Conservation (phyloP, 2,888 invertebrate genomes). For the Philereme vetulata region DNA sequence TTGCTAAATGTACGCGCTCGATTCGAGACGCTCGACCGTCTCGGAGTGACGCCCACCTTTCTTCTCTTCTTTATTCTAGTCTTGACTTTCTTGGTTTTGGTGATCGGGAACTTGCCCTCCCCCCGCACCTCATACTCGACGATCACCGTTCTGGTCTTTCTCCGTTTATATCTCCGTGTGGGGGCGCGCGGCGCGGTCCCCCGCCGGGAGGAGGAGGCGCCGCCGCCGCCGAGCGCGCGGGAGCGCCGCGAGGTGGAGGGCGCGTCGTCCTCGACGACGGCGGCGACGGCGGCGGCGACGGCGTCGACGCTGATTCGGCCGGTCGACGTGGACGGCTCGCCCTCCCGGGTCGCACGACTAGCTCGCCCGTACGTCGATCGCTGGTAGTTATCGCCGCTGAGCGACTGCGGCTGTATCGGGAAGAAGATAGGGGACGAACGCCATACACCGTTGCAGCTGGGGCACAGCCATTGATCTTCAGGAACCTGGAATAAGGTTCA, state of each 20-base stretch:
- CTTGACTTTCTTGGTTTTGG: constrained; percentile 76
- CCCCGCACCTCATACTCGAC: constrained; percentile 87
- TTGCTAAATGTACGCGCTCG: background rate
- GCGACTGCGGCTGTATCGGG: constrained; percentile 1
- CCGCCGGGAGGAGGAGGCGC: constrained; percentile 10
- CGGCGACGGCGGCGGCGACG: background rate
- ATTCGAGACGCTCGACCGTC: background rate
- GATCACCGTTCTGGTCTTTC: constrained; percentile 84
- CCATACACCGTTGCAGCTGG: constrained; percentile 79
- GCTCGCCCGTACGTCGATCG: constrained; percentile 36
- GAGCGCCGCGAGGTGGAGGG: background rate
- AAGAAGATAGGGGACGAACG: constrained; percentile 14
- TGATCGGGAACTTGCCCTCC: constrained; percentile 85
- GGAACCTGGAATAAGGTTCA: constrained; percentile 82
- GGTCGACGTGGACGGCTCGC: constrained; percentile 13
- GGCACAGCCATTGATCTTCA: constrained; percentile 94
- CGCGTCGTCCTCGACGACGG: constrained; percentile 1
- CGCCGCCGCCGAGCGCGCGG: constrained; percentile 22
- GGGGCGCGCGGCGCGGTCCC: constrained; percentile 31
- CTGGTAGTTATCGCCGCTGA: constrained; percentile 16
- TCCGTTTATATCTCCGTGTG: constrained; percentile 59
- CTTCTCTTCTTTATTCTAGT: constrained; percentile 66
- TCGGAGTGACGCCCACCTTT: constrained; percentile 51
- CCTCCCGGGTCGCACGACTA: constrained; percentile 31
- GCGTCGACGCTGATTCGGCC: constrained; percentile 2